phyloP scores from a whole-genome alignment of 2,113 vertebrate species.

The Sturnus vulgaris region DNA sequence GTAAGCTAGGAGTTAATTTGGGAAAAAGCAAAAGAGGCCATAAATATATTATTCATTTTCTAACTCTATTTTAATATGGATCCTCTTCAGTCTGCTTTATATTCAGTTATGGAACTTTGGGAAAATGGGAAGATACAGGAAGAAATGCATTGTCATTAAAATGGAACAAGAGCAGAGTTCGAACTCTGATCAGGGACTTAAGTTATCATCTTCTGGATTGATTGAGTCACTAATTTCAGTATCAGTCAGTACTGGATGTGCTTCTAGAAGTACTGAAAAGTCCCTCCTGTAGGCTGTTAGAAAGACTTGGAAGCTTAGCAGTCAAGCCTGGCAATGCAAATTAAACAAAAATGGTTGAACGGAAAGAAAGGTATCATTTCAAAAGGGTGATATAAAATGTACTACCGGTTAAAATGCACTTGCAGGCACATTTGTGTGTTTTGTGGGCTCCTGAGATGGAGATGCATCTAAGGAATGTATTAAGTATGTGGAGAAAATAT shows the following conservation, averaged over 20 bases:
- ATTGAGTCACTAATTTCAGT: conserved; percentile 27
- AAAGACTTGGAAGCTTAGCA: conserved; percentile 12
- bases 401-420: background rate
- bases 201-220: background rate
- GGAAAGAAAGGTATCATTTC: conserved; percentile 25
- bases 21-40: background rate
- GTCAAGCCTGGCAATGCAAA: conserved; percentile 14
- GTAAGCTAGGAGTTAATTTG: background rate
- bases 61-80: background rate
- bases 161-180: background rate
- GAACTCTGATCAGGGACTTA: background rate
- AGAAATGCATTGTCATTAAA: background rate
- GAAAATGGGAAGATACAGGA: background rate
- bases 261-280: conserved; percentile 3
- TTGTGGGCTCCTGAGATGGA: background rate
- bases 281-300: background rate
- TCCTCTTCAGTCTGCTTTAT: background rate
- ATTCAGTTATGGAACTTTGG: background rate
- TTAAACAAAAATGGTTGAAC: background rate
- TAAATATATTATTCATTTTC: background rate
- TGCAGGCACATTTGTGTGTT: background rate
- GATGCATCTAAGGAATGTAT: background rate
- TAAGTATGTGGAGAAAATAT: background rate
- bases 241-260: conserved; percentile 11
- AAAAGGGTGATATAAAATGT: background rate